Percentiles rank a stretch among this genome's conserved stretches.
phyloP scores from a whole-genome alignment of 1,140 invertebrate genomes.

The Penaeus indicus region DNA sequence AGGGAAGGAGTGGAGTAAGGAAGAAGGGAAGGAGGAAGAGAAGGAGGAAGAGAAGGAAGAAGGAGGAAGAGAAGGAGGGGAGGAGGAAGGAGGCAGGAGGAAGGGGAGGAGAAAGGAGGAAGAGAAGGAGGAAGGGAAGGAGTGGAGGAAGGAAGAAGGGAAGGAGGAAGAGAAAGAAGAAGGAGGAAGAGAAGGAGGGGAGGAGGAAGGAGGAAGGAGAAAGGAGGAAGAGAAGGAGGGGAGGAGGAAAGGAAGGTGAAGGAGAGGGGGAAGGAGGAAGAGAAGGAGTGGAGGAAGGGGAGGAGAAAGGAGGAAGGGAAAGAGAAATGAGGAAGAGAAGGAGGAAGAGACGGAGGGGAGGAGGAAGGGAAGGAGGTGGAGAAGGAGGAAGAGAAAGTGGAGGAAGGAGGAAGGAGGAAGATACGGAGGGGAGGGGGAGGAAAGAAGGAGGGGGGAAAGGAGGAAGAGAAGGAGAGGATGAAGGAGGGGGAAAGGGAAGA shows the following conservation, averaged over 20 bases:
- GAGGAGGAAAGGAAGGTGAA: background rate
- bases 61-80: background rate
- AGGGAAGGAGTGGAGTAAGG: background rate
- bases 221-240: background rate
- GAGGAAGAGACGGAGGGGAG: background rate
- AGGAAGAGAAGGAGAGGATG: background rate
- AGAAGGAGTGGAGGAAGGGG: background rate
- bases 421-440: background rate
- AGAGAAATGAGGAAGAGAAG: background rate
- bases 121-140: background rate
- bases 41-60: background rate
- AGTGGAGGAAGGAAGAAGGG: background rate
- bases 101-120: background rate
- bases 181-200: background rate
- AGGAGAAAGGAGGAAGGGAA: background rate
- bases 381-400: background rate
- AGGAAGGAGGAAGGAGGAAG: background rate
- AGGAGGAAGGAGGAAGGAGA: background rate
- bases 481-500: background rate
- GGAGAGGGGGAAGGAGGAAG: background rate
- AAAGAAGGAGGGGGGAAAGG: background rate
- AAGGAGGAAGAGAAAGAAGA: background rate
- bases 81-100: background rate
- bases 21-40: background rate
- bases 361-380: background rate